These are phyloP conservation scores for Moxostoma hubbsi DNA, from an alignment of 2,797 vertebrate genomes.

Conservation along the genomic window DNA sequence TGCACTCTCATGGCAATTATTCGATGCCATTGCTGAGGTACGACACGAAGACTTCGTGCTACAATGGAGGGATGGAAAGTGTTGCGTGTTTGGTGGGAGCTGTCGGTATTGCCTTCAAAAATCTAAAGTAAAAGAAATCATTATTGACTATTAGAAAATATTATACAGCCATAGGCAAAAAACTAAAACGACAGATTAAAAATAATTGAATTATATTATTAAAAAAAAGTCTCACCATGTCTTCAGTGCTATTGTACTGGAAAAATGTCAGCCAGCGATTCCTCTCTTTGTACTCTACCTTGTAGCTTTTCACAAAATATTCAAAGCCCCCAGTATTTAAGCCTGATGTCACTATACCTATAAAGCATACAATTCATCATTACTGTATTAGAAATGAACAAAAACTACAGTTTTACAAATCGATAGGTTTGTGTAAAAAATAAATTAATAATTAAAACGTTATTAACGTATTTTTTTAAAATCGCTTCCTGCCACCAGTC, in stretches of 20 bases:
- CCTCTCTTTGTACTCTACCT: slow-evolving; percentile 79
- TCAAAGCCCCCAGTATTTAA: slow-evolving; percentile 70
- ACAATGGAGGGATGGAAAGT: slow-evolving; percentile 81
- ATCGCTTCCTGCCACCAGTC: too few relatives aligned
- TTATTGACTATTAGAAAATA: background rate
- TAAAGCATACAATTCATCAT: background rate
- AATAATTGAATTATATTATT: too few relatives aligned
- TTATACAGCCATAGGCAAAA: background rate
- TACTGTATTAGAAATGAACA: background rate
- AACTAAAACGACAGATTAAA: too few relatives aligned
- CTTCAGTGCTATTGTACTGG: slow-evolving; percentile 74
- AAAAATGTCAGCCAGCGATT: slow-evolving; percentile 82
- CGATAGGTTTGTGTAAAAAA: too few relatives aligned
- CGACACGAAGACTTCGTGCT: slow-evolving; percentile 76
- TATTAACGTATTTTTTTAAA: too few relatives aligned
- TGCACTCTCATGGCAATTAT: slow-evolving; percentile 79
- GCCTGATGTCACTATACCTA: slow-evolving; percentile 80
- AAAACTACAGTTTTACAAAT: background rate
- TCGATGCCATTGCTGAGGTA: slow-evolving; percentile 80
- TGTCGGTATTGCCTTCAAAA: slow-evolving; percentile 82
- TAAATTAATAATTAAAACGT: too few relatives aligned
- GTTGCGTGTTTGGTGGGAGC: slow-evolving; percentile 75
- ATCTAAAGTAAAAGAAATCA: slow-evolving; percentile 66
- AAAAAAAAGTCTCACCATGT: slow-evolving; percentile 73
- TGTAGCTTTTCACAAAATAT: slow-evolving; percentile 81